Evolutionary conservation across 1,140 invertebrate genomes (phyloP), one percentile per base, ranked within the genome.

Genomic region (Drosophila littoralis): DNA sequence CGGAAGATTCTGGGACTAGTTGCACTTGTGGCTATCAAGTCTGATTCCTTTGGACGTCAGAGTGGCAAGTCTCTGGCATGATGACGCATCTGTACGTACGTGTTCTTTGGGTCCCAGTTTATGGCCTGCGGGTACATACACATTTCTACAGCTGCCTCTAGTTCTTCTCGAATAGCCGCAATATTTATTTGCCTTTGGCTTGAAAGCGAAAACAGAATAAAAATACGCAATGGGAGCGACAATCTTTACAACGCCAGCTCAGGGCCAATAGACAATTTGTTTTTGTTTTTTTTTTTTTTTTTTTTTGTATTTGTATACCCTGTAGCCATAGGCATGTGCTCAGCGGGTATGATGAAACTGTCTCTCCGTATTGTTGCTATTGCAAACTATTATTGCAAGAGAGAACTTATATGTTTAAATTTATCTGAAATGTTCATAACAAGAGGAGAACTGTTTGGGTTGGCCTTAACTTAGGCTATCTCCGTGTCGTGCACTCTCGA

Each of bases 241-340:
- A 45, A 52, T 43, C 28, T 54, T 42, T 35, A 52, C 65, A 50
- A 17, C 42, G 8, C 12, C 22, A 54, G n/a, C 17, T 70, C 68
- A 71, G 43, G 68, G 68, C 28, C 50, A 64, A 17, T 13, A 45
- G 15, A n/a, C n/a, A 8, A 15, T 46, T 35, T 15, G 8, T 40
- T 33, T 13, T n/a, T 32, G 28, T 15, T 12, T 40, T 33, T 13
- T n/a, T 32, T 33, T 12, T n/a, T n/a, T 35, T 15, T 12, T 40
- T 33, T 13, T n/a, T 32, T 33, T 12, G 4, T 28, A 28, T 28
- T 0, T 28, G 22, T 5, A 46, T 55, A 50, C 46, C 45, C 17
- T 46, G 12, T 22, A 48, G 17, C 17, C 9, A 4, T 2, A 17
- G 28, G 22, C 22, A 46, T 22, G 45, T 15, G 6, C n/a, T 43